Conservation (phyloP, 2,113 vertebrate species). For the Boleophthalmus pectinirostris region DNA sequence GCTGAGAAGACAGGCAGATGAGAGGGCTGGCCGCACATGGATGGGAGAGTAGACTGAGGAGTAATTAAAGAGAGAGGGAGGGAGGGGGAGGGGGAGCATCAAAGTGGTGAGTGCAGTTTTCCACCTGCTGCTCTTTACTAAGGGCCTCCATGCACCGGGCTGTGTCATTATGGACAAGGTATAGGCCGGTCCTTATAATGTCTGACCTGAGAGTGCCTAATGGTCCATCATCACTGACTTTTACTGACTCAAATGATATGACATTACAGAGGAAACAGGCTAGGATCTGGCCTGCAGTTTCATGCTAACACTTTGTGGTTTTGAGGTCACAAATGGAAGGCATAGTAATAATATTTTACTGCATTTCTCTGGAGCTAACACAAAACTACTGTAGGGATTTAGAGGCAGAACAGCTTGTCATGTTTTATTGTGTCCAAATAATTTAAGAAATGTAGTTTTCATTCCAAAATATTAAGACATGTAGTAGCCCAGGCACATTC, state of each 20-base stretch:
- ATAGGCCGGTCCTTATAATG: background rate
- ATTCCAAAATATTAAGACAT: background rate
- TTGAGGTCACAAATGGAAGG: background rate
- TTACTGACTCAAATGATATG: constrained; percentile 26
- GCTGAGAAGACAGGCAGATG: constrained; percentile 57
- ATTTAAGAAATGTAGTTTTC: background rate
- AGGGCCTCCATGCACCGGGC: constrained; percentile 9
- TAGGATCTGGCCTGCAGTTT: background rate
- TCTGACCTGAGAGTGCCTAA: background rate
- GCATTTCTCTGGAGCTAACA: background rate
- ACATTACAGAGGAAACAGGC: constrained; percentile 6
- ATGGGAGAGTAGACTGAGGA: constrained; percentile 47
- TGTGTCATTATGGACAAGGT: constrained; percentile 1
- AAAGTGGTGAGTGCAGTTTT: constrained; percentile 52
- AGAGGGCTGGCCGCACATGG: constrained; percentile 52
- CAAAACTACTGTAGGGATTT: background rate
- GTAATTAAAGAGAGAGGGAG: constrained; percentile 70
- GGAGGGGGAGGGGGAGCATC: constrained; percentile 44
- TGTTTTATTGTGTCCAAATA: background rate
- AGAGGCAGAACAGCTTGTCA: background rate
- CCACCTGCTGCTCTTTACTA: constrained; percentile 58
- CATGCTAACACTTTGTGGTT: background rate
- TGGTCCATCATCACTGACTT: constrained; percentile 33
- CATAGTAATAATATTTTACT: background rate
- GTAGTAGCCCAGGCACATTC: background rate